These are phyloP conservation scores for Malachius bipustulatus DNA, from an alignment of 2,888 invertebrate species.

Conservation along the genomic window DNA sequence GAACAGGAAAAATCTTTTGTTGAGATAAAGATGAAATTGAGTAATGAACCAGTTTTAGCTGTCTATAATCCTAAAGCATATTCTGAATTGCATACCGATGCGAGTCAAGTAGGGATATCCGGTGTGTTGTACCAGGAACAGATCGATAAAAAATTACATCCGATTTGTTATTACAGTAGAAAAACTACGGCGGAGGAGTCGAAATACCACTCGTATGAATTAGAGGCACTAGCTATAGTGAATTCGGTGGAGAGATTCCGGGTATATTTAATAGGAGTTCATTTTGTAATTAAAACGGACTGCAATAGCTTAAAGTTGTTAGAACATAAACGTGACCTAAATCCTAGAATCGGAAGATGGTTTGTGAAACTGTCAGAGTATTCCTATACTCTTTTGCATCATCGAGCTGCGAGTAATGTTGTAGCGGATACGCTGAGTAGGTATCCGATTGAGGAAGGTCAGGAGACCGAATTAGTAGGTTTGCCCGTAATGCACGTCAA, in stretches of 20 bases:
- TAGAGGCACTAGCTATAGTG: slow-evolving; percentile 10
- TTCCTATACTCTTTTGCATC: slow-evolving; percentile 12
- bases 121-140: slow-evolving; percentile 8
- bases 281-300: slow-evolving; percentile 25
- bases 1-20: slow-evolving; percentile 14
- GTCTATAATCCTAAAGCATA: slow-evolving; percentile 14
- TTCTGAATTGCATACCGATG: slow-evolving; percentile 11
- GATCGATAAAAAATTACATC: slow-evolving; percentile 5
- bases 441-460: slow-evolving; percentile 7
- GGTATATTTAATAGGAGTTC: slow-evolving; percentile 20
- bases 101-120: slow-evolving; percentile 4
- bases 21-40: slow-evolving; percentile 15
- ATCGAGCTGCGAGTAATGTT: slow-evolving; percentile 5
- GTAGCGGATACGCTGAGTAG: slow-evolving; percentile 11
- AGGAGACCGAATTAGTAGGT: slow-evolving; percentile 12
- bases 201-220: slow-evolving; percentile 8
- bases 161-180: slow-evolving; percentile 6
- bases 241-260: slow-evolving; percentile 22
- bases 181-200: slow-evolving; percentile 8
- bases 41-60: slow-evolving; percentile 13
- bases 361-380: slow-evolving; percentile 9
- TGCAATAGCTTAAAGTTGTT: slow-evolving; percentile 19
- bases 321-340: slow-evolving; percentile 15
- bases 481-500: slow-evolving; percentile 15
- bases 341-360: slow-evolving; percentile 15